Percentiles rank a stretch among this genome's conserved stretches.
Conservation (phyloP, 2,797 vertebrate genomes). For the Ataeniobius toweri region DNA sequence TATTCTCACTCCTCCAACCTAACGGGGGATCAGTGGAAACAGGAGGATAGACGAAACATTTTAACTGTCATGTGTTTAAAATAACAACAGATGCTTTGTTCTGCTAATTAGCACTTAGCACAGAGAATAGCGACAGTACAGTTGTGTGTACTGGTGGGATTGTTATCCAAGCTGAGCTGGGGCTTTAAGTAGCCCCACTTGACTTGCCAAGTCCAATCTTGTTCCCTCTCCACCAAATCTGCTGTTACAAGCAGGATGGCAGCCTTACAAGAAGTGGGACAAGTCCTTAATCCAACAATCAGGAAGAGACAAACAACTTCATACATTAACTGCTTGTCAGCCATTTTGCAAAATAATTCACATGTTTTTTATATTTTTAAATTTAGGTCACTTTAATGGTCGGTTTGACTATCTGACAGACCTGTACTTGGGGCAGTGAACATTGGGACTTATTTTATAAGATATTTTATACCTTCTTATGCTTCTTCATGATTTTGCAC, state of each 20-base stretch:
- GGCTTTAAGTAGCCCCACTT: slow-evolving; percentile 43
- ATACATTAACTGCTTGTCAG: background rate
- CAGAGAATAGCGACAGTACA: slow-evolving; percentile 45
- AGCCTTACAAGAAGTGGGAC: background rate
- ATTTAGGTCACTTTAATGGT: background rate
- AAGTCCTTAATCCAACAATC: slow-evolving; percentile 11
- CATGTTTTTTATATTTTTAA: background rate
- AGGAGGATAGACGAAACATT: slow-evolving; percentile 89
- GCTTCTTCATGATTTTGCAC: background rate
- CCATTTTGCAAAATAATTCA: background rate
- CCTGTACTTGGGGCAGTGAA: background rate
- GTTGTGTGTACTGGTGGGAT: slow-evolving; percentile 34
- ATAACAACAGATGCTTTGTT: slow-evolving; percentile 87
- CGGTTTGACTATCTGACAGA: background rate
- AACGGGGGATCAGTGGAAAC: slow-evolving; percentile 86
- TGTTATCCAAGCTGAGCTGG: slow-evolving; percentile 60
- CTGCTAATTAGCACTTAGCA: slow-evolving; percentile 73
- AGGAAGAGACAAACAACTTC: background rate
- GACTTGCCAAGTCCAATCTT: slow-evolving; percentile 44
- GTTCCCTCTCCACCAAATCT: slow-evolving; percentile 30
- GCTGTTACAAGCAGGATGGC: slow-evolving; percentile 19
- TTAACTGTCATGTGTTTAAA: slow-evolving; percentile 88
- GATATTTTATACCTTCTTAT: background rate
- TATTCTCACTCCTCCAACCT: slow-evolving; percentile 85
- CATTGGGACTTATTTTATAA: background rate